Evolutionary conservation across 2,113 vertebrate species (phyloP).

Genomic region (Heterochromis multidens): DNA sequence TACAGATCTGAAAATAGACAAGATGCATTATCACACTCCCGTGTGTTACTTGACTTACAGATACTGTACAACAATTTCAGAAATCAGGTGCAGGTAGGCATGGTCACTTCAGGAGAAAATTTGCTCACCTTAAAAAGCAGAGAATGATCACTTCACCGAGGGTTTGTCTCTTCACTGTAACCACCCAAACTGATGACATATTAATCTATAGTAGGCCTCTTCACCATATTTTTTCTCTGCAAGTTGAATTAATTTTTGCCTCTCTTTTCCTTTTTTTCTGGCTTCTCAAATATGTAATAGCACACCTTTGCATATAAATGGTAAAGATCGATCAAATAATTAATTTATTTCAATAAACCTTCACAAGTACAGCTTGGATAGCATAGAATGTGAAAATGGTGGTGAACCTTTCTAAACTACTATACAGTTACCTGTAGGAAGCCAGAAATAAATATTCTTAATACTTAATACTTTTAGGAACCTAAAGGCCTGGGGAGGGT

Average conservation of each 20-base stretch:
- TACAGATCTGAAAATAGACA: background rate
- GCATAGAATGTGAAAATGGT: background rate
- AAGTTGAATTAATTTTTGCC: slow-evolving; percentile 42
- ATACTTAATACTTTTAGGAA: background rate
- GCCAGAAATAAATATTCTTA: background rate
- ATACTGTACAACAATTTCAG: background rate
- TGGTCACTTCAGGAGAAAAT: slow-evolving; percentile 30
- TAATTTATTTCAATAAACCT: background rate
- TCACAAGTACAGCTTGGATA: background rate
- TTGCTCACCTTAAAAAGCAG: slow-evolving; percentile 48
- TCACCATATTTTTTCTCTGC: slow-evolving; percentile 47
- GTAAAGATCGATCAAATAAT: background rate
- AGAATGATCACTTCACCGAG: slow-evolving; percentile 62
- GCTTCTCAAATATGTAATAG: background rate
- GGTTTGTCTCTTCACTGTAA: slow-evolving; percentile 57
- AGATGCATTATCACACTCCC: background rate
- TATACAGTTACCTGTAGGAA: background rate
- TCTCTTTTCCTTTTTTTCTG: background rate
- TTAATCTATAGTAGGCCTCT: slow-evolving; percentile 40
- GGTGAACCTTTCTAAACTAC: background rate
- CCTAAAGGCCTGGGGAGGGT: too few relatives aligned
- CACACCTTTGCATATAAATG: background rate
- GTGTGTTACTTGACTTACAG: background rate
- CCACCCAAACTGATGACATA: slow-evolving; percentile 58
- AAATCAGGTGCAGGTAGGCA: background rate